A percentile compares a stretch with the other conserved stretches of the same genome.
Evolutionary conservation across 2,113 vertebrate species (phyloP).

Genomic region (Phodopus roborovskii): DNA sequence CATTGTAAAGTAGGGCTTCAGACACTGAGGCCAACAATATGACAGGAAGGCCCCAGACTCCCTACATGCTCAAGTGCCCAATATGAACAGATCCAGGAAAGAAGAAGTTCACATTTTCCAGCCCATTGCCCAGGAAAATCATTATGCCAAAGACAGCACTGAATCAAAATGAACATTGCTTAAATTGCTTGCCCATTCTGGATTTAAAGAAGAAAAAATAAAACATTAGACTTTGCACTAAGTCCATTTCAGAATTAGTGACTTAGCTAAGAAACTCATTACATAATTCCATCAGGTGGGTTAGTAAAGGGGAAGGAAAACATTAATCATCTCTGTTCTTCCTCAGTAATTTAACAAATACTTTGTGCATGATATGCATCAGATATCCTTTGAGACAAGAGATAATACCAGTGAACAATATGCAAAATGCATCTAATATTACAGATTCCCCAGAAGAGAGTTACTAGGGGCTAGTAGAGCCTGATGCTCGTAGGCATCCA

Average conservation of each 20-base stretch:
- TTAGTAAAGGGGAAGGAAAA: background rate
- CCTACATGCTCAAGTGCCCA: conserved; percentile 30
- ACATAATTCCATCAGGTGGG: background rate
- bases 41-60: conserved; percentile 17
- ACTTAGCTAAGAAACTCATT: conserved; percentile 29
- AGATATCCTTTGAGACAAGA: background rate
- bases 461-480: background rate
- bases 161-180: conserved; percentile 44
- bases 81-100: background rate
- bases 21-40: background rate
- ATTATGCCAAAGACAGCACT: background rate
- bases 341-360: background rate
- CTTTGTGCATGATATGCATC: background rate
- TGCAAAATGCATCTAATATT: background rate
- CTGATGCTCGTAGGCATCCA: background rate
- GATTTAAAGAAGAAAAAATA: background rate
- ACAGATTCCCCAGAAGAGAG: background rate
- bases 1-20: conserved; percentile 1
- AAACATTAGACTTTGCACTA: background rate
- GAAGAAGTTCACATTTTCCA: conserved; percentile 59
- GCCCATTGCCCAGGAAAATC: conserved; percentile 49
- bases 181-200: conserved; percentile 39
- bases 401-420: background rate
- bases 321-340: background rate
- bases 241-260: conserved; percentile 32